Base-by-base conservation (phyloP, 1,140 invertebrate genomes). In the Hylaeus anthracinus region DNA sequence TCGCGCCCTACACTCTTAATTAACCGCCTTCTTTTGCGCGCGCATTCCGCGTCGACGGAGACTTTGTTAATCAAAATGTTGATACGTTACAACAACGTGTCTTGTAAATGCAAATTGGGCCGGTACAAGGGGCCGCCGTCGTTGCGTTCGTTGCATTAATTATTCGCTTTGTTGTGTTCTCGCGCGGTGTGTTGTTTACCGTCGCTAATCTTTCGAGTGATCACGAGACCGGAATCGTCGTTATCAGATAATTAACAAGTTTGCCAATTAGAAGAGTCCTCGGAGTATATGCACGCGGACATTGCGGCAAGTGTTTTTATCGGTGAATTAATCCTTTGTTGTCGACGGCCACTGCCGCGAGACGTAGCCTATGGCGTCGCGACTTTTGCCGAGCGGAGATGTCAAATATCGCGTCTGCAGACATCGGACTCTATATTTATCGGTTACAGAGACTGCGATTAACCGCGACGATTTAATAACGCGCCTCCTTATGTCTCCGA, bases 221-320 rank as follows among this genome's bases (percentile, higher is more conserved):
- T 84, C 64, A n/a, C 45, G 48, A 10, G 15, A 48, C 15, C 63
- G 55, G 61, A 66, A 67, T 79, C 76, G 71, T 83, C 73, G 80
- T 86, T 86, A 79, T 86, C 82, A 79, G 81, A 61, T 86, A 86
- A 86, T 86, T 86, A 86, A 83, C 81, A 73, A 86, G 76, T 83
- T 70, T 63, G 48, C 69, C 76, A 86, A 86, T 86, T 86, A 86
- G 45, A 82, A 80, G 51, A 56, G 43, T n/a, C 41, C 55, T 0
- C 15, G 6, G 10, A 1, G 37, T 12, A 14, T 10, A 14, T 37
- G 60, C 3, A 37, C 51, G 53, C 69, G 58, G 53, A 15, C 12
- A n/a, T 14, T 39, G 39, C 72, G 69, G 15, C 64, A 71, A 61
- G 53, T 71, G 85, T 60, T 72, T 78, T 65, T 55, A 79, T 86